Evolutionary conservation across 2,888 invertebrate species (phyloP), one percentile per base, ranked within the genome.

Genomic region (Aphidoletes aphidimyza): DNA sequence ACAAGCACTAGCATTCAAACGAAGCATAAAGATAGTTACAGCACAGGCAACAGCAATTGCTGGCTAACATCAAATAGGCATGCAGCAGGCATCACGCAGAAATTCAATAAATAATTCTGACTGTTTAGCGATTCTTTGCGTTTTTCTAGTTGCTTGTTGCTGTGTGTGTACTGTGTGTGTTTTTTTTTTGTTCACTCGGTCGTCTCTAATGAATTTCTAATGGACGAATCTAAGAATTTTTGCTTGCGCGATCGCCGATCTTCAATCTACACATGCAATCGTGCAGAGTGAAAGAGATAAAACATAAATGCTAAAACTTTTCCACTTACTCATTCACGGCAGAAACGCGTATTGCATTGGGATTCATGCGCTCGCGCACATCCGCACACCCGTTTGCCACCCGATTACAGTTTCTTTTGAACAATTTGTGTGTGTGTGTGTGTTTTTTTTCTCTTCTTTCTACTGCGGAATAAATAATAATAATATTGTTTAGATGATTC

Each of bases 391-490:
- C 47, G 22, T 54, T 6, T 54, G 5, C 5, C 39, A 54, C 30
- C 30, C 69, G 69, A 30, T 54, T 54, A n/a, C 22, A 54, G 54
- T 22, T 54, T 54, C 69, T 69, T 69, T 34, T 30, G 14, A 54
- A 54, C n/a, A n/a, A n/a, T n/a, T n/a, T n/a, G n/a, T n/a, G n/a
- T n/a, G n/a, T n/a, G n/a, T n/a, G n/a, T n/a, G n/a, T n/a, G n/a
- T n/a, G n/a, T n/a, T n/a, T n/a, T n/a, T n/a, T n/a, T n/a, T n/a
- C n/a, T n/a, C n/a, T n/a, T n/a, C 14, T 69, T 69, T 69, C 69
- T 69, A 69, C 69, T 69, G 69, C 69, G 69, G 69, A 69, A 69
- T 69, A 69, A 69, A 69, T 69, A 69, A 69, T 69, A 69, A 69
- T 69, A 69, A 69, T 69, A 69, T 69, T 69, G 69, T 69, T 69